Conservation (phyloP, 1,140 invertebrate genomes). For the Trichonephila inaurata region DNA sequence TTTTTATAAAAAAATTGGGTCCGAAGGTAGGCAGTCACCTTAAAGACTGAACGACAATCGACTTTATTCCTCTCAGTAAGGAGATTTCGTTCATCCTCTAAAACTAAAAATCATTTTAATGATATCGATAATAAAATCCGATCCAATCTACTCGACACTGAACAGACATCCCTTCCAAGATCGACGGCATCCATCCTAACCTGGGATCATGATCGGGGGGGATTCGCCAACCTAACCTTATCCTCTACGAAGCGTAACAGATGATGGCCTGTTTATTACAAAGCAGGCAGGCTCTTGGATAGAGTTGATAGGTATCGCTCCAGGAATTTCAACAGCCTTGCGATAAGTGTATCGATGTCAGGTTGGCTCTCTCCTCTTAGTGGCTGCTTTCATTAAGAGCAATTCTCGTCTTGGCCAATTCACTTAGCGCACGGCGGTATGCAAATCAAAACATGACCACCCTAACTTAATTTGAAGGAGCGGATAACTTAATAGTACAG, state of each 20-base stretch:
- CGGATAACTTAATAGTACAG: constrained; percentile 67
- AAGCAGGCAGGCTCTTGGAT: background rate
- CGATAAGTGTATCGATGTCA: constrained; percentile 19
- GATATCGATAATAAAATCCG: too few relatives aligned
- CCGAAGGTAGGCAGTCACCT: too few relatives aligned
- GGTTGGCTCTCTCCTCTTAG: background rate
- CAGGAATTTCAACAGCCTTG: constrained; percentile 56
- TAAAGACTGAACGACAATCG: too few relatives aligned
- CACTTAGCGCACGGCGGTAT: constrained; percentile 57
- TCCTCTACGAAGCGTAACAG: constrained; percentile 19
- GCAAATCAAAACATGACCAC: constrained; percentile 60
- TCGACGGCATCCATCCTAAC: background rate
- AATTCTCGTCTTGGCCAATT: constrained; percentile 61
- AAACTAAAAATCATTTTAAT: too few relatives aligned
- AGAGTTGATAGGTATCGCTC: constrained; percentile 24
- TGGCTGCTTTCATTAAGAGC: background rate
- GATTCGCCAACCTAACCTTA: background rate
- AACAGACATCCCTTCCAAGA: background rate
- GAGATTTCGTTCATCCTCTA: too few relatives aligned
- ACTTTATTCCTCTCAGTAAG: too few relatives aligned
- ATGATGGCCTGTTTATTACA: constrained; percentile 62
- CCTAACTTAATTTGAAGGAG: constrained; percentile 60
- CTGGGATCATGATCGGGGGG: background rate
- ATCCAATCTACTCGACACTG: background rate
- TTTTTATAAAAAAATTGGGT: too few relatives aligned